phyloP scores from a whole-genome alignment of 2,888 invertebrate species.

The Sarcophaga rosellei region DNA sequence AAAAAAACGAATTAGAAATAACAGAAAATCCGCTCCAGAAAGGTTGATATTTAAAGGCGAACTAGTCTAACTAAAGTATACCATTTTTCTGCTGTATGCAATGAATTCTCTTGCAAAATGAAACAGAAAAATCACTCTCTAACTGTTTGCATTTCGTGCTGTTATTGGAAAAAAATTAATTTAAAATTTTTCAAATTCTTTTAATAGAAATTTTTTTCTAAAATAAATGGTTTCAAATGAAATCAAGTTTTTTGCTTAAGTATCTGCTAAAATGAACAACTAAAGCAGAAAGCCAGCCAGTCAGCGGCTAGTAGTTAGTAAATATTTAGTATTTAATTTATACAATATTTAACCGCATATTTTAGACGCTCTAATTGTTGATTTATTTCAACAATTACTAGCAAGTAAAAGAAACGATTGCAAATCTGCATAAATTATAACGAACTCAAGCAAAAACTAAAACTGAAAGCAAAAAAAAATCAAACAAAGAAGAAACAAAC shows the following conservation, averaged over 20 bases:
- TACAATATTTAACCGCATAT: slow-evolving; percentile 57
- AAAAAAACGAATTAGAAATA: too few relatives aligned
- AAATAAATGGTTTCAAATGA: too few relatives aligned
- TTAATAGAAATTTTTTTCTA: too few relatives aligned
- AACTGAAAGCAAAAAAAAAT: not conserved
- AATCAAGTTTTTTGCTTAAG: not conserved
- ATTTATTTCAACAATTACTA: slow-evolving; percentile 62
- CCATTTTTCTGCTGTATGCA: too few relatives aligned
- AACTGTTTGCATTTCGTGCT: too few relatives aligned
- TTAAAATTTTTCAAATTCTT: too few relatives aligned
- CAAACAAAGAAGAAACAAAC: slow-evolving; percentile 9
- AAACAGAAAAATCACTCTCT: too few relatives aligned
- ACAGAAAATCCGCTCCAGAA: too few relatives aligned
- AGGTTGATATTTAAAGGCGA: too few relatives aligned
- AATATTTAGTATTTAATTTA: slow-evolving; percentile 32
- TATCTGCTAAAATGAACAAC: not conserved
- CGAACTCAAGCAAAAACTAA: slow-evolving; percentile 20
- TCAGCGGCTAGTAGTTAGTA: slow-evolving; percentile 18
- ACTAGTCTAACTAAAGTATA: too few relatives aligned
- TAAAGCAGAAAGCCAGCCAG: not conserved
- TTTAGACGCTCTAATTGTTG: slow-evolving; percentile 66
- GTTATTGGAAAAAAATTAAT: too few relatives aligned
- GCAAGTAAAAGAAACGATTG: slow-evolving; percentile 47
- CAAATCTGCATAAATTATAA: slow-evolving; percentile 65
- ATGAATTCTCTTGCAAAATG: too few relatives aligned